Conservation (phyloP, 2,888 invertebrate species). For the Cenopis cana region DNA sequence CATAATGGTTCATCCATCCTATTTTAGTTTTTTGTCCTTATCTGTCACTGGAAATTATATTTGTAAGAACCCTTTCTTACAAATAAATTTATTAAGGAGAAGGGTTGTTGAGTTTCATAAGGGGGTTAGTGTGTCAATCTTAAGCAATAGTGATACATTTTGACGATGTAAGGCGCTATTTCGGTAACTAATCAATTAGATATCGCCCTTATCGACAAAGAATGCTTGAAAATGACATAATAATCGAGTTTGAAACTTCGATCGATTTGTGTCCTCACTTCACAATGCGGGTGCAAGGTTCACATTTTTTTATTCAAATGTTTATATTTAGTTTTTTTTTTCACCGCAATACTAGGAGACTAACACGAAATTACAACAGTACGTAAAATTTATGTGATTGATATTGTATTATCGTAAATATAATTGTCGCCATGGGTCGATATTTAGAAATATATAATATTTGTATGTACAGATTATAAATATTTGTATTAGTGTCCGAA, state of each 20-base stretch:
- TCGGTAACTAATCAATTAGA: no score
- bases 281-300: constrained; percentile 37
- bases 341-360: constrained; percentile 30
- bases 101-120: no score
- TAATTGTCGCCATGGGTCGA: constrained; percentile 39
- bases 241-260: constrained; percentile 17
- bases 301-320: constrained; percentile 22
- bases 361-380: constrained; percentile 34
- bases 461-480: constrained; percentile 33
- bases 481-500: constrained; percentile 11
- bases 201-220: no score
- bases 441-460: constrained; percentile 22
- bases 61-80: no score
- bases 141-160: no score
- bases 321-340: constrained; percentile 21
- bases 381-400: constrained; percentile 34
- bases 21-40: no score
- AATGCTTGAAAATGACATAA: no score
- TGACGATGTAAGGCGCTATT: no score
- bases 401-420: constrained; percentile 32
- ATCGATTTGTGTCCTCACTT: constrained; percentile 11
- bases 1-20: no score
- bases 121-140: no score
- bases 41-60: no score
- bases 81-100: no score